Evolutionary conservation across 37 sponge, comb jelly and placozoan species (phyloP).

Genomic region (Theonella swinhoei): DNA sequence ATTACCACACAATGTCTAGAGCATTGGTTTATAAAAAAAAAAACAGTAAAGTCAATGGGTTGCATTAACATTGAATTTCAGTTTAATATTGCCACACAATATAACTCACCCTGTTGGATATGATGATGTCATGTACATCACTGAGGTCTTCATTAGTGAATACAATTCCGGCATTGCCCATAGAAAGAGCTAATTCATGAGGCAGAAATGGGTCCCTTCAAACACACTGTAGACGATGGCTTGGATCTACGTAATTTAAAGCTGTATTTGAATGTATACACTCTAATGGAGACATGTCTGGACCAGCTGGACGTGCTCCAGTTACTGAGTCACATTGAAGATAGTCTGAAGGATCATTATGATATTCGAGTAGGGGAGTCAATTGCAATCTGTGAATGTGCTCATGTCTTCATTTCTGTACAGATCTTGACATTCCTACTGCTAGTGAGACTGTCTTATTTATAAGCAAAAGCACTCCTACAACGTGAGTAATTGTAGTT

Average conservation of each 20-base stretch:
- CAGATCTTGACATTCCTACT: slow-evolving; percentile 98
- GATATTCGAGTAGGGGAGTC: slow-evolving; percentile 94
- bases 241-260: slow-evolving; percentile 95
- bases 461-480: slow-evolving; percentile 82
- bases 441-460: slow-evolving; percentile 78
- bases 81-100: too few relatives aligned
- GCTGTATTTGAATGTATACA: slow-evolving; percentile 98
- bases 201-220: slow-evolving; percentile 99
- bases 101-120: too few relatives aligned
- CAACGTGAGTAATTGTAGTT: slow-evolving; percentile 72
- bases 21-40: too few relatives aligned
- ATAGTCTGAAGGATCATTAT: slow-evolving; percentile 95
- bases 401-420: background rate
- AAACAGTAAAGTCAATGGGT: too few relatives aligned
- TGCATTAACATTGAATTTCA: too few relatives aligned
- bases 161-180: slow-evolving; percentile 95
- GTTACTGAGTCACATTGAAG: slow-evolving; percentile 95
- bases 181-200: too few relatives aligned
- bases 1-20: too few relatives aligned
- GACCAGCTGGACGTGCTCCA: slow-evolving; percentile 93
- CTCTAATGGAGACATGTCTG: slow-evolving; percentile 94
- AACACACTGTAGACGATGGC: slow-evolving; percentile 97
- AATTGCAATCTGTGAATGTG: background rate
- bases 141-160: slow-evolving; percentile 91
- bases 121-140: slow-evolving; percentile 81